A percentile compares a stretch with the other conserved stretches of the same genome.
phyloP scores from a whole-genome alignment of 2,888 invertebrate genomes.

The Epistrophe eligans region DNA sequence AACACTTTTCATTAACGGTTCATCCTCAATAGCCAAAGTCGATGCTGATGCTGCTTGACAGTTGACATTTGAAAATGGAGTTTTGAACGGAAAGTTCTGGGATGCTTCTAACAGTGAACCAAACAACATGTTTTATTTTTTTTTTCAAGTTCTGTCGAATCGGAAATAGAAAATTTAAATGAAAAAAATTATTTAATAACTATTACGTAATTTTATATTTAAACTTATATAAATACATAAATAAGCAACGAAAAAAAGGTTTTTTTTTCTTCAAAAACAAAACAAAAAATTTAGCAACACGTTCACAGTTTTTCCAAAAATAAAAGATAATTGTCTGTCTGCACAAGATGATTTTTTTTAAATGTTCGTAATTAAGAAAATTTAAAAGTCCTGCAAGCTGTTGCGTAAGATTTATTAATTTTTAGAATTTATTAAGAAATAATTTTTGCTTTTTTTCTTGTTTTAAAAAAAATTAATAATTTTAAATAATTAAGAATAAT shows the following conservation, averaged over 20 bases:
- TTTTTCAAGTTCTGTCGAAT: slow-evolving; percentile 22
- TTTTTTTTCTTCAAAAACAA: background rate
- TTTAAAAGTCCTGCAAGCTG: slow-evolving; percentile 2
- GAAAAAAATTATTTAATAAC: slow-evolving; percentile 13
- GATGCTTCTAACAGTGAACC: slow-evolving; percentile 87
- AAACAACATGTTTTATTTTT: slow-evolving; percentile 84
- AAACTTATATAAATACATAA: background rate
- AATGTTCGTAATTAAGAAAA: background rate
- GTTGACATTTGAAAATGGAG: slow-evolving; percentile 86
- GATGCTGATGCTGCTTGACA: slow-evolving; percentile 84
- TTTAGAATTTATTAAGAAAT: background rate
- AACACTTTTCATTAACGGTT: slow-evolving; percentile 65
- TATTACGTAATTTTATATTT: slow-evolving; percentile 35
- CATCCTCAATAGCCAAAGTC: slow-evolving; percentile 73
- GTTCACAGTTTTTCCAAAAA: background rate
- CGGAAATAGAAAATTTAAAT: background rate
- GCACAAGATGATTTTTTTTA: background rate
- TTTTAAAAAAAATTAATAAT: background rate
- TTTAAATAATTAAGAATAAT: background rate
- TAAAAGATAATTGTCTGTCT: background rate
- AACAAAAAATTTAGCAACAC: background rate
- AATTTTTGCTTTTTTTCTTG: background rate
- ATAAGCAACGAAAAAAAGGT: background rate
- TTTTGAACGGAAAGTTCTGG: slow-evolving; percentile 87
- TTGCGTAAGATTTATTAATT: slow-evolving; percentile 32